These are phyloP conservation scores for Protaetia brevitarsis DNA, from an alignment of 1,140 invertebrate species.

Conservation along the genomic window DNA sequence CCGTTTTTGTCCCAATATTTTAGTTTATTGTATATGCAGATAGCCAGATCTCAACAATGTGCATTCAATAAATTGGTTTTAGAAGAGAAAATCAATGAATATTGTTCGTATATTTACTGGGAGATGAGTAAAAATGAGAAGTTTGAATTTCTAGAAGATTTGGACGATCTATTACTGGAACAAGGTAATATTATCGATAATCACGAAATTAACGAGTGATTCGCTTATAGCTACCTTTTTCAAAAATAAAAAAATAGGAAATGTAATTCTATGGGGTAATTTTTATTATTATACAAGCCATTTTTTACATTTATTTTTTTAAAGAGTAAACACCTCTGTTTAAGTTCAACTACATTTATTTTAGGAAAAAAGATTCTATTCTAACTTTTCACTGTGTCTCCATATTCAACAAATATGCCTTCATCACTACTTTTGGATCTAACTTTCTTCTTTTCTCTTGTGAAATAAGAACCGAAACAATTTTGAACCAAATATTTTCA, in stretches of 20 bases:
- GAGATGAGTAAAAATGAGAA: neutral
- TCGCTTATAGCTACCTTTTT: no score
- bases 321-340: no score
- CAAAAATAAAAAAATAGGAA: no score
- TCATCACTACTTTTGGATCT: constrained; percentile 43
- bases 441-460: constrained; percentile 44
- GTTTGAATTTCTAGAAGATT: neutral
- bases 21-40: constrained; percentile 22
- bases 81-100: neutral
- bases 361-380: constrained; percentile 27
- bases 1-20: neutral
- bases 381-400: constrained; percentile 43
- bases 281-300: no score
- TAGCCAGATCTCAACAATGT: constrained; percentile 18
- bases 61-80: neutral
- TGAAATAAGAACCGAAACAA: constrained; percentile 45
- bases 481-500: constrained; percentile 35
- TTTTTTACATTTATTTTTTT: no score
- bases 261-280: no score
- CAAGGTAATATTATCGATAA: constrained; percentile 14
- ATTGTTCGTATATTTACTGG: constrained; percentile 23
- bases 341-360: neutral
- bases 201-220: no score
- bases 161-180: constrained; percentile 24
- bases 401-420: constrained; percentile 47